phyloP scores from a whole-genome alignment of 2,888 invertebrate genomes.

The Agrochola circellaris region DNA sequence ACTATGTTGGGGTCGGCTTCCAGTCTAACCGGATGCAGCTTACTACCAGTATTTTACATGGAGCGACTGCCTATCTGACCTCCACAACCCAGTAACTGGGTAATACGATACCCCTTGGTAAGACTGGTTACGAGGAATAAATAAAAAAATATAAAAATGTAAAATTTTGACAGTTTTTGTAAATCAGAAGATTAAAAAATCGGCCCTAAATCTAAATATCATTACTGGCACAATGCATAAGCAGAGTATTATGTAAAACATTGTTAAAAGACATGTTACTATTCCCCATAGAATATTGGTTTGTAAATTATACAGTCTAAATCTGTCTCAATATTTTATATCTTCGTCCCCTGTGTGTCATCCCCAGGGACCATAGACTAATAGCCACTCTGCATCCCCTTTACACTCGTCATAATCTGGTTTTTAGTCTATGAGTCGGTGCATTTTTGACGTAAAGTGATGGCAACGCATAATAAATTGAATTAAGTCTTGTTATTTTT shows the following conservation, averaged over 20 bases:
- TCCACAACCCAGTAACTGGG: too few relatives aligned
- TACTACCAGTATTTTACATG: too few relatives aligned
- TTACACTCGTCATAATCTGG: constrained; percentile 28
- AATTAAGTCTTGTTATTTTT: neutral
- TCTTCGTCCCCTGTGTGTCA: constrained; percentile 47
- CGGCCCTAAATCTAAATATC: too few relatives aligned
- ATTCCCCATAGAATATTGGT: neutral
- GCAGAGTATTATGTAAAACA: neutral
- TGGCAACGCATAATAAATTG: neutral
- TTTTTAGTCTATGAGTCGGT: constrained; percentile 33
- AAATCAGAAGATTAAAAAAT: too few relatives aligned
- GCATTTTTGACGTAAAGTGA: constrained; percentile 23
- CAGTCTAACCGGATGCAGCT: too few relatives aligned
- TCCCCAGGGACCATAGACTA: constrained; percentile 65
- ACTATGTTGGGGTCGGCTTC: too few relatives aligned
- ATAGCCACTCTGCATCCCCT: constrained; percentile 53
- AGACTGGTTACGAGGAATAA: too few relatives aligned
- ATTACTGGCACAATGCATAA: too few relatives aligned
- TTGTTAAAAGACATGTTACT: neutral
- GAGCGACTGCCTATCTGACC: too few relatives aligned
- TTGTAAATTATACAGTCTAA: constrained; percentile 40
- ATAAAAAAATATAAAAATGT: too few relatives aligned
- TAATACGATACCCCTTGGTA: too few relatives aligned
- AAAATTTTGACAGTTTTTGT: too few relatives aligned
- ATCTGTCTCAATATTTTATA: constrained; percentile 47